Evolutionary conservation across 2,113 vertebrate species (phyloP).

Genomic region (Crotalus helleri): DNA sequence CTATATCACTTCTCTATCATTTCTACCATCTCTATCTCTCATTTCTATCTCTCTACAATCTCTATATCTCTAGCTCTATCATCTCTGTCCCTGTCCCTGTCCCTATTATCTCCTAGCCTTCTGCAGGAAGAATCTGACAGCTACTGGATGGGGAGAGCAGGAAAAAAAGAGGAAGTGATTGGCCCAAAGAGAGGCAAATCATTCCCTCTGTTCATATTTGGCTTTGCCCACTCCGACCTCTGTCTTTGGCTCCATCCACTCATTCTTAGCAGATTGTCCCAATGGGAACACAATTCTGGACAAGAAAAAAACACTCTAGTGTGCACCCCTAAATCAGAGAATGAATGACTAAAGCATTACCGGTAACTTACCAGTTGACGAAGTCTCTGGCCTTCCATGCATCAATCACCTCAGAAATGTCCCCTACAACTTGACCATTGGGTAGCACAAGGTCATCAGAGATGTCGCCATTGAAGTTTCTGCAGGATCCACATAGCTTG

Average conservation of each 20-base stretch:
- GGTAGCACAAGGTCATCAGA: constrained; percentile 15
- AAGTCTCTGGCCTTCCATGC: constrained; percentile 22
- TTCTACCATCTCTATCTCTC: background rate
- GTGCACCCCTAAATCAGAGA: background rate
- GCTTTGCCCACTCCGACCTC: background rate
- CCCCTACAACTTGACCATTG: background rate
- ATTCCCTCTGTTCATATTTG: background rate
- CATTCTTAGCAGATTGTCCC: background rate
- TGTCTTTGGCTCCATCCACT: background rate
- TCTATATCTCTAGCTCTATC: background rate
- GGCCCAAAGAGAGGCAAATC: background rate
- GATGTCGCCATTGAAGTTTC: constrained; percentile 25
- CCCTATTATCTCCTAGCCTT: background rate
- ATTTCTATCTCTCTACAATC: background rate
- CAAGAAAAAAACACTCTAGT: background rate
- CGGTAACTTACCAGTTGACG: background rate
- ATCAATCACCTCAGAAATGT: constrained; percentile 2
- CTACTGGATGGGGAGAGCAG: background rate
- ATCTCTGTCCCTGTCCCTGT: too few species aligned
- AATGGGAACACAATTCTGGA: background rate
- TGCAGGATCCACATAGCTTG: constrained; percentile 17
- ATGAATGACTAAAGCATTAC: background rate
- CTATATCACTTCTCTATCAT: too few species aligned
- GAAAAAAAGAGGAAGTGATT: background rate
- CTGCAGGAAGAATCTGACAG: background rate